Evolutionary conservation across 2,888 invertebrate genomes (phyloP), one percentile per base, ranked within the genome.

Genomic region (Imbricaverruca yamaguchii): DNA sequence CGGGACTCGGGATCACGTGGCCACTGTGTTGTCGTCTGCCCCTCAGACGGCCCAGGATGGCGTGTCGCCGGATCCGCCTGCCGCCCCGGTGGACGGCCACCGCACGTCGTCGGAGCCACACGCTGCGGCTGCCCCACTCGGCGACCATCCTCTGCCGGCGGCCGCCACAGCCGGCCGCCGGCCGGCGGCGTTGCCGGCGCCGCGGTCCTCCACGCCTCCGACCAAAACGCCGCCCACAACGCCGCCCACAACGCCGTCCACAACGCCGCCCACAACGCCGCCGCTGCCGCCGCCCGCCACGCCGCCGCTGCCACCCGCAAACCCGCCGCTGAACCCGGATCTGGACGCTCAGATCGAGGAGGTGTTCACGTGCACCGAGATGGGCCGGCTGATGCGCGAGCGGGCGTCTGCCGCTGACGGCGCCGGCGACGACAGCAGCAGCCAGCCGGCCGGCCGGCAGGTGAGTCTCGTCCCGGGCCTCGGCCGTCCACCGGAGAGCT

Each of bases 321-420:
- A 39, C 7, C 2, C 74, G 10, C 74, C 74, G 15, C 74, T 74
- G 9, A 53, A 74, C 21, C 21, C 74, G 9, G 74, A 74, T 21
- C 74, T 74, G 55, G 74, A 74, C 53, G 74, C 74, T 9, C 74
- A 74, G 74, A 74, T 74, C 21, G 7, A 74, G 74, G 74, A 74
- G 55, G 74, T 74, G 74, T 74, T 74, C 74, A 74, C 74, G 21
- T 55, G 74, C 21, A 74, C 74, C 10, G 74, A 74, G 74, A 74
- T 74, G 74, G 74, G 74, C 53, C 74, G 74, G 1, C 55, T 53
- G 53, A 55, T 74, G 74, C 74, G 74, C 39, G 69, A 69, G 12
- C 25, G 39, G 12, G 69, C 11, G 67, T 0, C 8, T 3, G 69
- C 69, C 6, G 13, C 61, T 7, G 65, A 65, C 65, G 23, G 9